Evolutionary conservation across 2,888 invertebrate genomes (phyloP), one percentile per base, ranked within the genome.

Genomic region (Drosophila ustulata): DNA sequence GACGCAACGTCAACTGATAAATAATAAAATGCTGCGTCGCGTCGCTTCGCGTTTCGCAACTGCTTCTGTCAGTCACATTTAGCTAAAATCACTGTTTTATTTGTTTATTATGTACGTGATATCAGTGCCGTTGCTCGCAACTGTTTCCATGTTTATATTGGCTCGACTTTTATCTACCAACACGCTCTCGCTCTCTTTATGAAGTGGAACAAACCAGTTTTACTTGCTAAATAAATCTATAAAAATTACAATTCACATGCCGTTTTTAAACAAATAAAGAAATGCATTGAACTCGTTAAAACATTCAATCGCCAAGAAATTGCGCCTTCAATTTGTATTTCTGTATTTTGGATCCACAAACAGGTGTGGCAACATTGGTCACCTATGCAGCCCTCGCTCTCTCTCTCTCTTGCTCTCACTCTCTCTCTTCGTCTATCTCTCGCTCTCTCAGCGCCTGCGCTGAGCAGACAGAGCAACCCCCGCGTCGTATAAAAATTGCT

Each of bases 21-120:
- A 26, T 71, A 39, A 57, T 56, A 58, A 56, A 45, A 13, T 63
- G 59, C 51, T 58, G 49, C 43, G 18, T 18, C 18, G 18, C 58
- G 37, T 37, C 37, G 37, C 37, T 37, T 37, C n/a, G 11, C 11
- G 18, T 53, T 26, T 46, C 18, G 37, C 53, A 61, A 71, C 80
- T 59, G 52, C 41, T 63, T 62, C 78, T 88, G 82, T 85, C 82
- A 82, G 76, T 83, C 88, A 83, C 59, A 75, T 73, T 69, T 75
- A 74, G 71, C 82, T 87, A 75, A 88, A 72, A 78, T 66, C 68
- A 75, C 78, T 72, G 88, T 74, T 89, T 84, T 89, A 85, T 89
- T 90, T 90, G 90, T 78, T 82, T 75, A 80, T 75, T 72, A 76
- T 70, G 37, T 89, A 89, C 88, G 88, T 89, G 88, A 82, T 88